These are phyloP conservation scores for Gambelia wislizenii DNA, from an alignment of 2,797 vertebrate genomes.

Conservation along the genomic window DNA sequence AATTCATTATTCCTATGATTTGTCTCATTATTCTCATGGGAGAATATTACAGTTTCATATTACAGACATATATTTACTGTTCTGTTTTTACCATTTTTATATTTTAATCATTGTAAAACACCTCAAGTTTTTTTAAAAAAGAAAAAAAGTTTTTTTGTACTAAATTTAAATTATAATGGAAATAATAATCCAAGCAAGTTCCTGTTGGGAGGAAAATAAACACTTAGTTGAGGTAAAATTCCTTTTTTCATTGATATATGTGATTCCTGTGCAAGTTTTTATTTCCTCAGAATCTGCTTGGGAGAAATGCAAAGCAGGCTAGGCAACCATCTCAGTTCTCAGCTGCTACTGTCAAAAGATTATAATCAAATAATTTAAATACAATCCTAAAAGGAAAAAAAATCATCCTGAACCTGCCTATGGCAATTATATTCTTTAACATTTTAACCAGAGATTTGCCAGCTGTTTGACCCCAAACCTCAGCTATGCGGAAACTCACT, in stretches of 20 bases:
- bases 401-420: neutral
- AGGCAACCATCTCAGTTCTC: neutral
- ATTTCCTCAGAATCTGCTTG: neutral
- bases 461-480: neutral
- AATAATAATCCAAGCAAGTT: too few relatives aligned
- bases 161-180: too few relatives aligned
- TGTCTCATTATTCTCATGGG: too few relatives aligned
- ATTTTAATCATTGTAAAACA: too few relatives aligned
- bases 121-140: too few relatives aligned
- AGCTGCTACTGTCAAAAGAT: neutral
- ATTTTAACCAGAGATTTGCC: neutral
- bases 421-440: neutral
- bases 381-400: neutral
- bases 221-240: neutral
- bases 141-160: too few relatives aligned
- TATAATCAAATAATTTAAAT: neutral
- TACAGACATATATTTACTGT: too few relatives aligned
- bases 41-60: too few relatives aligned
- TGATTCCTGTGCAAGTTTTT: neutral
- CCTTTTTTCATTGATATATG: neutral
- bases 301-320: neutral
- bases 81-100: too few relatives aligned
- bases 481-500: neutral
- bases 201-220: neutral
- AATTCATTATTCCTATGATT: too few relatives aligned